Base-by-base conservation (phyloP, 2,797 vertebrate genomes). In the Tympanoctomys barrerae region DNA sequence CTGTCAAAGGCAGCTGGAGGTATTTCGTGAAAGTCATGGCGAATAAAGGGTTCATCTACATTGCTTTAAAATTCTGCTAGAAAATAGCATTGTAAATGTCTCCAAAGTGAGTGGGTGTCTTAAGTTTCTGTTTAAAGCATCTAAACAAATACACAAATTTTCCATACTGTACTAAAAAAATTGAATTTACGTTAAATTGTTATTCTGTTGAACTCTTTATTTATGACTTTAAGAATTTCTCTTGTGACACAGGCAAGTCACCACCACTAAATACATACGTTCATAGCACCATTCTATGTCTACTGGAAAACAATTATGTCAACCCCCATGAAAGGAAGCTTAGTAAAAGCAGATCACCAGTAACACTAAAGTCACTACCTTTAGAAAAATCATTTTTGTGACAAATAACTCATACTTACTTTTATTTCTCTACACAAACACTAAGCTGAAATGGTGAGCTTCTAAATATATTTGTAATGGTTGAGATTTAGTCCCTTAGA, bases 1-100 rank as follows among this genome's bases (percentile, higher is more conserved):
- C 94, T 84, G 92, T 95, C 92, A 94, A 97, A 96, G 94, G 95
- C 80, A 97, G 94, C 87, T 97, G 96, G 92, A 97, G 83, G 19
- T 94, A 82, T 86, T 57, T 68, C 57, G 57, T 31, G 83, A 96
- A 95, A 95, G 84, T 86, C 82, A 91, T 84, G 86, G 61, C 87
- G 93, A 95, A 93, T 46, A 87, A 91, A 96, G 79, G 77, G 24
- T 97, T 94, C 84, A 83, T 87, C 93, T 91, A 97, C 54, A 91
- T 21, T 90, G 61, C 91, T 94, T 83, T 84, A 73, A 83, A 95
- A 96, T 93, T 64, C 90, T 68, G 64, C 61, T 57, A 77, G 33
- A 91, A 57, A 96, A 94, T 19, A 82, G 54, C 36, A 24, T 42
- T 59, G 10, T 66, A 81, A 96, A 91, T 89, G 85, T 75, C 62